These are phyloP conservation scores for Gymnodraco acuticeps DNA, from an alignment of 2,797 vertebrate species.

Conservation along the genomic window DNA sequence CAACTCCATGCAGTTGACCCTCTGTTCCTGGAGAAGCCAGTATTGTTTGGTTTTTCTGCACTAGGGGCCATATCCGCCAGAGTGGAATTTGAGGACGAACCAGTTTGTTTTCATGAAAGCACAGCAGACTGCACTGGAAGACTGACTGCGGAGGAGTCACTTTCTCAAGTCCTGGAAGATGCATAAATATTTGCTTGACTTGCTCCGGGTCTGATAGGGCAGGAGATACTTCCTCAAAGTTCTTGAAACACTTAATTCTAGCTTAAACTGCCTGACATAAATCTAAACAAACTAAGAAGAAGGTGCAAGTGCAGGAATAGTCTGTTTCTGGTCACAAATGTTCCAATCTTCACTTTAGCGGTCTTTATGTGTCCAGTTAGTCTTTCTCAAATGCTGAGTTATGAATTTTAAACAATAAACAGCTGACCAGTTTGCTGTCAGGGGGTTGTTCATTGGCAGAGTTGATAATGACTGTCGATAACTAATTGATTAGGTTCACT, in stretches of 20 bases:
- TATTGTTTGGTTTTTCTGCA: constrained; percentile 76
- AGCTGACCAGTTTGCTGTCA: constrained; percentile 28
- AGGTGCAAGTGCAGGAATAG: neutral
- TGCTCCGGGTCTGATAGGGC: constrained; percentile 47
- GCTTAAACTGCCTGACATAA: constrained; percentile 12
- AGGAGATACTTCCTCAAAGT: constrained; percentile 24
- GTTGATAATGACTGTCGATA: constrained; percentile 29
- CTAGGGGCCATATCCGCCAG: constrained; percentile 66
- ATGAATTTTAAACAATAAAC: constrained; percentile 17
- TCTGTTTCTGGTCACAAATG: constrained; percentile 22
- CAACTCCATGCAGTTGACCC: constrained; percentile 66
- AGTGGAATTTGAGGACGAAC: constrained; percentile 72
- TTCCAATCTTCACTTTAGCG: neutral
- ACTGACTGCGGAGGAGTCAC: constrained; percentile 60
- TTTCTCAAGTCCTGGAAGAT: constrained; percentile 64
- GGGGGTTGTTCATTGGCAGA: constrained; percentile 6
- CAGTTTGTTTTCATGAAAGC: constrained; percentile 72
- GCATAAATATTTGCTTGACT: constrained; percentile 75
- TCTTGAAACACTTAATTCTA: constrained; percentile 39
- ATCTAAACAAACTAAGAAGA: constrained; percentile 28
- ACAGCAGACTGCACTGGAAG: constrained; percentile 47
- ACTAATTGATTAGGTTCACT: constrained; percentile 34
- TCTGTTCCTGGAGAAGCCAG: constrained; percentile 63
- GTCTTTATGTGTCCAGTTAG: neutral
- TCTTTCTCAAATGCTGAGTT: constrained; percentile 3